Evolutionary conservation across 2,113 vertebrate species (phyloP).

Genomic region (Corapipo altera): DNA sequence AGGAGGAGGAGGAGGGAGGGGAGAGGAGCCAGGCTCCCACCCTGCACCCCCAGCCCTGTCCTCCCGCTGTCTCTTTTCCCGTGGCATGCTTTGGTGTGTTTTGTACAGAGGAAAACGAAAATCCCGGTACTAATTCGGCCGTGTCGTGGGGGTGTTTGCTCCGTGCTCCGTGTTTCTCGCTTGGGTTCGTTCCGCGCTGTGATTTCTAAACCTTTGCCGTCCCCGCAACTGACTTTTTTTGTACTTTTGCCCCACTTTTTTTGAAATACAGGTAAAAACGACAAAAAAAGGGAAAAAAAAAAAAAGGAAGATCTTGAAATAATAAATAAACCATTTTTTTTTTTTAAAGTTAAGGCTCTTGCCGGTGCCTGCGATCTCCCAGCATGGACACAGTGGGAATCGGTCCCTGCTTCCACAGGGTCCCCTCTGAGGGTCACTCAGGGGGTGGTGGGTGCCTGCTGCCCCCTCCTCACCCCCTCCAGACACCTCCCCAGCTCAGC

Average conservation of each 20-base stretch:
- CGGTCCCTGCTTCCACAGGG: not conserved
- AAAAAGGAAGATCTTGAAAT: conserved; percentile 88
- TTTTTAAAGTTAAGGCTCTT: conserved; percentile 56
- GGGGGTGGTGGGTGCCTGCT: not conserved
- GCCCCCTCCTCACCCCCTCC: not conserved
- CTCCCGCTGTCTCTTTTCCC: not conserved
- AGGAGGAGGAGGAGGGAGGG: not conserved
- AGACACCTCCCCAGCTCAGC: not conserved
- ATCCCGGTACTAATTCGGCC: conserved; percentile 29
- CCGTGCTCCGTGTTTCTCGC: conserved; percentile 70
- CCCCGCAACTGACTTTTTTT: conserved; percentile 85
- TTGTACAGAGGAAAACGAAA: conserved; percentile 81
- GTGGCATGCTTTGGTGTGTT: conserved; percentile 95
- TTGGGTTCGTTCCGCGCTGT: conserved; percentile 78
- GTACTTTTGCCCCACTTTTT: conserved; percentile 88
- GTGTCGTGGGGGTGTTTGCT: conserved; percentile 60
- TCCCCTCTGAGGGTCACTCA: fast-evolving
- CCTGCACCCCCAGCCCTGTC: not conserved
- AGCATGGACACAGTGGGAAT: fast-evolving
- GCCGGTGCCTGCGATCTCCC: not conserved
- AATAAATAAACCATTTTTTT: conserved; percentile 89
- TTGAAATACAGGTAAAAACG: conserved; percentile 81
- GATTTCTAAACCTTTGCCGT: conserved; percentile 92
- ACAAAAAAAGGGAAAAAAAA: conserved; percentile 48
- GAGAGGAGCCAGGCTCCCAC: not conserved